Evolutionary conservation across 2,797 vertebrate species (phyloP), one percentile per base, ranked within the genome.

Genomic region (Nothura maculosa): DNA sequence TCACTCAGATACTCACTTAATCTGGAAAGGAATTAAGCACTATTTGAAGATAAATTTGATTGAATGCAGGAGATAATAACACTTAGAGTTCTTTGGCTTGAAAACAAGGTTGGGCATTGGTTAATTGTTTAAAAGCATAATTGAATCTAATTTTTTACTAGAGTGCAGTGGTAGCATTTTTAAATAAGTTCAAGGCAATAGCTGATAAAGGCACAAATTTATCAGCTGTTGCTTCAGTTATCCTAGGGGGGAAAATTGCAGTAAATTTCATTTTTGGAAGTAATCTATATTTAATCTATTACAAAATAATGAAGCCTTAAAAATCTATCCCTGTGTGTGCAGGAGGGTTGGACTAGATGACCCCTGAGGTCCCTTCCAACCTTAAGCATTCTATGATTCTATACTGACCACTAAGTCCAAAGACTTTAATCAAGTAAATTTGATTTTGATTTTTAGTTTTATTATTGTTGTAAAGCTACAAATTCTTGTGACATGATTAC

Each of bases 221-320:
- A 28, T 63, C 88, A 72, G 30, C 21, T 75, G 87, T 79, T 94
- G 38, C 77, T 91, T 95, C 57, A 66, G 62, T 87, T 87, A 94
- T 69, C 72, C 61, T 88, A 61, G 83, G 55, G 60, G 40, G 45
- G 61, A 84, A 90, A 32, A 2, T 3, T 3, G 16, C 24, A 58
- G 38, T 47, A 81, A 42, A 69, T 25, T 91, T 81, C 55, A 50
- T 43, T 58, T 69, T 5, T 64, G 22, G 20, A 88, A 72, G 48
- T 7, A 83, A 80, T 17, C 2, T 1, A 2, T 74, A 66, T 34
- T 84, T 8, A 50, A 43, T 57, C 27, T 58, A 12, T 77, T 43
- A 81, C 63, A 73, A 94, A 91, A 66, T 7, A 85, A 47, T 69
- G 55, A 74, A 77, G 18, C 7, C 11, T 69, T 38, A 32, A 38